A percentile compares a stretch with the other conserved stretches of the same genome.
Conservation (phyloP, 2,797 vertebrate species). For the Basileuterus tristriatus region DNA sequence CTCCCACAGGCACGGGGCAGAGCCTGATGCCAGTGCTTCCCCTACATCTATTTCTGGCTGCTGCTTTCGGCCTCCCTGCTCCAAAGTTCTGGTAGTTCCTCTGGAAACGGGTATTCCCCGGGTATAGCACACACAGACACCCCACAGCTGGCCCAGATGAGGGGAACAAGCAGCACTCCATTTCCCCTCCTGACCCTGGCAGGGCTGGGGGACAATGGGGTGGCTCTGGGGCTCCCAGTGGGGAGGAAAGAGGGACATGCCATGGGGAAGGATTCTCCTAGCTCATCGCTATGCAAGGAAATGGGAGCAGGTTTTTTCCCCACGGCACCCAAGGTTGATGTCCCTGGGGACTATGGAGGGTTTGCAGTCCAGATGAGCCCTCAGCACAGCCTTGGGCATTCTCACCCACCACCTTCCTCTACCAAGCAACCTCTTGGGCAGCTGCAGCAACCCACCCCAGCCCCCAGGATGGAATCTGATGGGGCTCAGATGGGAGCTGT, state of each 20-base stretch:
- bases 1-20: accelerated
- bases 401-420: accelerated
- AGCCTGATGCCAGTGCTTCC: not conserved
- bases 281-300: not conserved
- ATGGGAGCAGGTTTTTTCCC: not conserved
- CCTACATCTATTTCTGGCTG: not conserved
- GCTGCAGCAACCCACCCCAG: not conserved
- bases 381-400: not conserved
- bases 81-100: not conserved
- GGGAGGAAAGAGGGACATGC: not conserved
- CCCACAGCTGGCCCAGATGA: not conserved
- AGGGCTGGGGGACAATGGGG: not conserved
- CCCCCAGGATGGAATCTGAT: not conserved
- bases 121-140: accelerated
- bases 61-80: not conserved
- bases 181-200: not conserved
- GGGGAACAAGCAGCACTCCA: not conserved
- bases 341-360: accelerated
- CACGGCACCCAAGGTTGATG: accelerated
- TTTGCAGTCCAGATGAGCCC: not conserved
- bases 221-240: not conserved
- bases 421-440: not conserved
- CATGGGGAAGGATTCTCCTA: not conserved
- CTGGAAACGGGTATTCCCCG: not conserved
- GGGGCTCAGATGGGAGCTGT: not conserved